Conservation (phyloP, 2,888 invertebrate genomes). For the Scaptomyza parva region DNA sequence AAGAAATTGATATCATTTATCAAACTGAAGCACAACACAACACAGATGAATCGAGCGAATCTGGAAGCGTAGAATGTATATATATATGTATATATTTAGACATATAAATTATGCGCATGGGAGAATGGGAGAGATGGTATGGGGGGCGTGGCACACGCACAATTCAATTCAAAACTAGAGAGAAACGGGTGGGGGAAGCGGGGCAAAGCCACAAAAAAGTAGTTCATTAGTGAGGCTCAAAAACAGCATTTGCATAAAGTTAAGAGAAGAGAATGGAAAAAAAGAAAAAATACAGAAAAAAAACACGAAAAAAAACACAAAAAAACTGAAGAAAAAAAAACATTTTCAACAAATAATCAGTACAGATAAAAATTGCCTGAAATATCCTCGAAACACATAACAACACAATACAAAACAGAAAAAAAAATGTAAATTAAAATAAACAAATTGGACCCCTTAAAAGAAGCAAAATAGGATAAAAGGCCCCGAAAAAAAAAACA, state of each 20-base stretch:
- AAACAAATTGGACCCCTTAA: conserved; percentile 58
- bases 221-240: conserved; percentile 71
- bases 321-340: conserved; percentile 21
- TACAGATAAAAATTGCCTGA: conserved; percentile 22
- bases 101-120: conserved; percentile 60
- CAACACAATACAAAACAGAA: conserved; percentile 27
- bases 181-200: conserved; percentile 47
- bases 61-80: conserved; percentile 29
- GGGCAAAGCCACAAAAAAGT: conserved; percentile 52
- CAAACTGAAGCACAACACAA: conserved; percentile 64
- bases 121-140: not conserved
- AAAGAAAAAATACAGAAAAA: too few species aligned
- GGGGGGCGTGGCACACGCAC: conserved; percentile 53
- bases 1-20: conserved; percentile 79
- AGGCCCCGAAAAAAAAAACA: conserved; percentile 29
- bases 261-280: too few species aligned
- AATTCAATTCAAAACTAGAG: conserved; percentile 67
- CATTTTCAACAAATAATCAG: conserved; percentile 46
- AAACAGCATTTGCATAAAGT: conserved; percentile 63
- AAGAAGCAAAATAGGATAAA: conserved; percentile 16
- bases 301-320: too few species aligned
- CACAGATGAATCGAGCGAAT: conserved; percentile 36
- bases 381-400: conserved; percentile 36
- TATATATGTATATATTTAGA: conserved; percentile 4
- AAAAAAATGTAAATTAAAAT: conserved; percentile 72